These are phyloP conservation scores for Xylota segnis DNA, from an alignment of 2,888 invertebrate species.

Conservation along the genomic window DNA sequence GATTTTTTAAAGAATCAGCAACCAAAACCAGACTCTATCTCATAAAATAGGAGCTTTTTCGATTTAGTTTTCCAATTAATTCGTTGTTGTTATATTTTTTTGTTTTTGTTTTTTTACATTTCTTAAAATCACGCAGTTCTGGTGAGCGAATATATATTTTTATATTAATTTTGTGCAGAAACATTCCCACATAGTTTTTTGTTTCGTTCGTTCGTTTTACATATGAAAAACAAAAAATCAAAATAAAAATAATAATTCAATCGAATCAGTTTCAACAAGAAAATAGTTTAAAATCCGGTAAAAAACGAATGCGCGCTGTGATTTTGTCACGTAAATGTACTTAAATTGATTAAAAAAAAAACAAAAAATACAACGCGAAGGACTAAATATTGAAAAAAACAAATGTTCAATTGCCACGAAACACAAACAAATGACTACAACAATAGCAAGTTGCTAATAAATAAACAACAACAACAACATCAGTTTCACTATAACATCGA, in stretches of 20 bases:
- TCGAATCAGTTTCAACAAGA: slow-evolving; percentile 52
- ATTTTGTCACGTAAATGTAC: slow-evolving; percentile 63
- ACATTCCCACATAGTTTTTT: slow-evolving; percentile 75
- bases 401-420: slow-evolving; percentile 74
- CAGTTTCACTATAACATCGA: slow-evolving; percentile 72
- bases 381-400: slow-evolving; percentile 39
- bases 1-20: slow-evolving; percentile 15
- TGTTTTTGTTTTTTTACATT: slow-evolving; percentile 29
- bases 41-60: slow-evolving; percentile 65
- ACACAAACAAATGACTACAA: slow-evolving; percentile 71
- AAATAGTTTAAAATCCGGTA: slow-evolving; percentile 55
- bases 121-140: slow-evolving; percentile 62
- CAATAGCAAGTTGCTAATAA: slow-evolving; percentile 65
- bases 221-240: slow-evolving; percentile 45
- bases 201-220: slow-evolving; percentile 72
- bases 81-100: slow-evolving; percentile 45
- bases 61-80: slow-evolving; percentile 33
- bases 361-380: slow-evolving; percentile 23
- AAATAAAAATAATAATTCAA: too few relatives aligned
- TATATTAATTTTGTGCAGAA: slow-evolving; percentile 74
- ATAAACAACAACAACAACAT: slow-evolving; percentile 64
- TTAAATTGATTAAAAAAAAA: slow-evolving; percentile 20
- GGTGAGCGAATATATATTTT: slow-evolving; percentile 64
- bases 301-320: slow-evolving; percentile 49
- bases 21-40: slow-evolving; percentile 42